Evolutionary conservation across 1,140 invertebrate genomes (phyloP).

Genomic region (Drosophila albomicans): DNA sequence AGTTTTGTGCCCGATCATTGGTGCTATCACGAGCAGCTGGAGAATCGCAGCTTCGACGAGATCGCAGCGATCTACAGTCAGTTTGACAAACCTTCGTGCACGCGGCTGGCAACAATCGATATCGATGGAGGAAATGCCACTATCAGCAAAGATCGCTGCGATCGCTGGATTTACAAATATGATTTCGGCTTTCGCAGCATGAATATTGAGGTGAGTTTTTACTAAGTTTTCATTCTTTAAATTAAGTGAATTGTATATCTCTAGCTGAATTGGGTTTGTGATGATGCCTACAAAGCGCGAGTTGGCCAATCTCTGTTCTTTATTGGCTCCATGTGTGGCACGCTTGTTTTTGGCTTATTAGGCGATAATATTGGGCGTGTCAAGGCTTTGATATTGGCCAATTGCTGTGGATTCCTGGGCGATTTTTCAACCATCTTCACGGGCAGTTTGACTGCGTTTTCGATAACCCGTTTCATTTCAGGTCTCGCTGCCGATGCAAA

Average conservation of each 20-base stretch:
- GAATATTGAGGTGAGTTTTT: conserved; percentile 85
- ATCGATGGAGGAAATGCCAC: conserved; percentile 42
- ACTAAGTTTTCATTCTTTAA: neutral
- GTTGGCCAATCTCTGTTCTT: conserved; percentile 87
- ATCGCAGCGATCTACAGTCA: conserved; percentile 58
- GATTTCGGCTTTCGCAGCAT: conserved; percentile 86
- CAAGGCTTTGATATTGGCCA: conserved; percentile 86
- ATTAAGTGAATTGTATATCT: neutral
- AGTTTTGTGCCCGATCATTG: conserved; percentile 85
- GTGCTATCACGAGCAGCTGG: conserved; percentile 79
- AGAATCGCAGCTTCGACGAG: conserved; percentile 58
- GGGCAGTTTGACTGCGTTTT: conserved; percentile 84
- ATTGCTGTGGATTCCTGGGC: conserved; percentile 86
- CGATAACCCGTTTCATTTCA: conserved; percentile 86
- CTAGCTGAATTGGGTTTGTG: conserved; percentile 88
- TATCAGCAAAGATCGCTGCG: conserved; percentile 66
- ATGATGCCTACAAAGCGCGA: conserved; percentile 86
- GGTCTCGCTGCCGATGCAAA: conserved; percentile 87
- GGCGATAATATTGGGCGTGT: conserved; percentile 87
- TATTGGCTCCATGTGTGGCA: conserved; percentile 87
- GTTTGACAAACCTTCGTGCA: conserved; percentile 66
- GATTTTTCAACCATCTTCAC: conserved; percentile 86
- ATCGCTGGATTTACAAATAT: conserved; percentile 85
- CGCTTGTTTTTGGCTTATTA: conserved; percentile 86
- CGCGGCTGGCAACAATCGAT: conserved; percentile 46